These are phyloP conservation scores for Hippopotamyrus pictus DNA, from an alignment of 2,797 vertebrate species.

Conservation along the genomic window DNA sequence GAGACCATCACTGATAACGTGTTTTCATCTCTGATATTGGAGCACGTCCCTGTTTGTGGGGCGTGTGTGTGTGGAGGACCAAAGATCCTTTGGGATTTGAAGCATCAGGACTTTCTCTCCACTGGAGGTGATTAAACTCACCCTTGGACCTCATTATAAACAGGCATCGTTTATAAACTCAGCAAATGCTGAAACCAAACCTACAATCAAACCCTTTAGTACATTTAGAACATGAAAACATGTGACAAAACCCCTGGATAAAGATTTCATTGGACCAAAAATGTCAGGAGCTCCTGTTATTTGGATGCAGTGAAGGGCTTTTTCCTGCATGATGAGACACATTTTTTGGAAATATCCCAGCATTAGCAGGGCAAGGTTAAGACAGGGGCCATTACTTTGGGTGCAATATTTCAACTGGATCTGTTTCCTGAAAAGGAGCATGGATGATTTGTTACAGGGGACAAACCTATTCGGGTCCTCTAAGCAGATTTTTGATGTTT, in stretches of 20 bases:
- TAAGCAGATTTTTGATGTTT: not conserved
- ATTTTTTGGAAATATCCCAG: not conserved
- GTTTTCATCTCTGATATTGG: not conserved
- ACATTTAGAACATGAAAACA: not conserved
- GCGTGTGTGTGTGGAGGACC: not conserved
- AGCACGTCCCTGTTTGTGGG: not conserved
- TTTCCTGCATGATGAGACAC: not conserved
- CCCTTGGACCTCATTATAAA: not conserved
- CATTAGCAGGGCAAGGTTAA: not conserved
- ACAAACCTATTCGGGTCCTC: not conserved
- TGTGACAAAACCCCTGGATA: not conserved
- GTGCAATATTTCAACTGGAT: not conserved
- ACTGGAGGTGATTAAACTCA: not conserved
- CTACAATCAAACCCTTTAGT: not conserved
- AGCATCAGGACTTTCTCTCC: not conserved
- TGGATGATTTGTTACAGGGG: not conserved
- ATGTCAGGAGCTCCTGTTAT: not conserved
- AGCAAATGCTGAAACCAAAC: not conserved
- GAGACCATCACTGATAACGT: not conserved
- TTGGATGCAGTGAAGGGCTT: not conserved
- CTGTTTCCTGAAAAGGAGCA: not conserved
- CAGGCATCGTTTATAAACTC: not conserved
- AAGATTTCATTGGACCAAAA: not conserved
- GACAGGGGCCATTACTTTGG: not conserved
- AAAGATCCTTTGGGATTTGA: not conserved